phyloP scores from a whole-genome alignment of 2,113 vertebrate genomes.

The Psettodes erumei region DNA sequence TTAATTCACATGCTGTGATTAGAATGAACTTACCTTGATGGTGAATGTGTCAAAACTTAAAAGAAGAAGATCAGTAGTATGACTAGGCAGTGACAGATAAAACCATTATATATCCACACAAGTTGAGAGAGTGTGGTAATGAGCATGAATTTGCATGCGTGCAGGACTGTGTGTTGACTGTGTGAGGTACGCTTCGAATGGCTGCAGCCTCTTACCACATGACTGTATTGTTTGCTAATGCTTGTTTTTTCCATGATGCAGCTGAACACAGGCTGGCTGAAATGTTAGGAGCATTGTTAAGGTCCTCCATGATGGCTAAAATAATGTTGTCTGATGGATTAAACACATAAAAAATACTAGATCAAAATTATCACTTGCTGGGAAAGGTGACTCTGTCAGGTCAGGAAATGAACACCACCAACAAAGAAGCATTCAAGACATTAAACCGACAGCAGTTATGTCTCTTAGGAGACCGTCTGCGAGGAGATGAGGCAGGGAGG shows the following conservation, averaged over 20 bases:
- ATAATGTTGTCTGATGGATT: neutral
- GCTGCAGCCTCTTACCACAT: neutral
- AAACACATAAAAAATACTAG: neutral
- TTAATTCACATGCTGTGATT: too few species aligned
- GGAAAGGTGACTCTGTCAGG: neutral
- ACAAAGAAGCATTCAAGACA: constrained; percentile 4
- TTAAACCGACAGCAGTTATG: constrained; percentile 17
- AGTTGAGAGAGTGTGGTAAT: neutral
- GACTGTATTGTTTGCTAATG: neutral
- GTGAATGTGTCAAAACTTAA: neutral
- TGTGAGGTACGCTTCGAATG: neutral
- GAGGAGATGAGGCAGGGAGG: constrained; percentile 11
- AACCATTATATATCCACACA: neutral
- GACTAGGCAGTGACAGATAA: neutral
- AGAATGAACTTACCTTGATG: constrained; percentile 4
- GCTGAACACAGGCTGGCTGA: neutral
- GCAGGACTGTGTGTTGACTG: neutral
- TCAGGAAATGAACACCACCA: constrained; percentile 14
- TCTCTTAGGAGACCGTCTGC: constrained; percentile 13
- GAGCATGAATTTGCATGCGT: neutral
- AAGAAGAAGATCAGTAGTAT: neutral
- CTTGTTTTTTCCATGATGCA: neutral
- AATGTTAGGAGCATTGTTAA: neutral
- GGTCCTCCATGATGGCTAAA: neutral
- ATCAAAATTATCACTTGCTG: neutral